Evolutionary conservation across 2,888 invertebrate species (phyloP), one percentile per base, ranked within the genome.

Genomic region (Eumacrocentrus americanus): DNA sequence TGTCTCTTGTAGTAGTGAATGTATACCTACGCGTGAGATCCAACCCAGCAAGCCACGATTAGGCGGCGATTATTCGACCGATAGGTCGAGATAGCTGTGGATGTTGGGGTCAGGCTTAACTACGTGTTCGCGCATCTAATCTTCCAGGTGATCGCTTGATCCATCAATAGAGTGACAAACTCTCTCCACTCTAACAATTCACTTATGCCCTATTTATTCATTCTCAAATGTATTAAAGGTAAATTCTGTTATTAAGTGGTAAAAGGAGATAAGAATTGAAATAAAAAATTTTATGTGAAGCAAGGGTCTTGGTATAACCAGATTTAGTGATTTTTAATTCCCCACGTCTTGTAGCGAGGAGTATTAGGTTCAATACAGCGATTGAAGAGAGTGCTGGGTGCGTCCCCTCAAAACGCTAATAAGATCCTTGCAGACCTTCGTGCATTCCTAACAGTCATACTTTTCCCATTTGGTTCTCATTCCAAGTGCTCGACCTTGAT

Each of bases 311-410:
- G 34, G 52, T 65, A 66, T 74, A 77, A 77, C 72, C 67, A 68
- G 76, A 76, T 79, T 78, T 75, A 77, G 74, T 69, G 76, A 77
- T 78, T 79, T 78, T 78, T 78, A 77, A 78, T 79, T 77, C 72
- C 66, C 68, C 60, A n/a, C n/a, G n/a, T n/a, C n/a, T n/a, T n/a
- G n/a, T n/a, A n/a, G n/a, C n/a, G n/a, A n/a, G n/a, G n/a, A n/a
- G n/a, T n/a, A n/a, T n/a, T 61, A 62, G 47, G 67, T 61, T 66
- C 72, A 67, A 72, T 70, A 72, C 66, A 66, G 62, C 59, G 57
- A 56, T 35, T 48, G 63, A 47, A 38, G 47, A 57, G 44, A 59
- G 44, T 22, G 44, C 40, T 35, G 48, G 57, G 4, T 57, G 60
- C 50, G 60, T 12, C 35, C 68, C 73, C 73, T 72, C 69, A 74